Evolutionary conservation across 92 coral and sea anemone species (phyloP), one percentile per base, ranked within the genome.

Genomic region (Nematostella vectensis): DNA sequence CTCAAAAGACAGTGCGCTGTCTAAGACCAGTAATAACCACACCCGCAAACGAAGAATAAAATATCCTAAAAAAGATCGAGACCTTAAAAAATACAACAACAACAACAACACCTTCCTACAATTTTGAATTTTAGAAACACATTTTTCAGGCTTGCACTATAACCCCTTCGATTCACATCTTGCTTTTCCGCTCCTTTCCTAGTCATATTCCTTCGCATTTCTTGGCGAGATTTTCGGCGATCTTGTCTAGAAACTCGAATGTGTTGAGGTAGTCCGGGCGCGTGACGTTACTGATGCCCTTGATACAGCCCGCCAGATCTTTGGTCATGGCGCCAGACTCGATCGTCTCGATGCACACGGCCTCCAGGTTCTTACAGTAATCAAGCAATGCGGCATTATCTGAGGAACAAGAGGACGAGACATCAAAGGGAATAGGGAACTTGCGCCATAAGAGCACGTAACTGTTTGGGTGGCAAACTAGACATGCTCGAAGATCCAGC

Each of bases 311-410:
- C 2, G 98, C 98, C 2, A 91, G 75, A 58, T 91, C 98, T 58
- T 91, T 91, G 15, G 98, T 91, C 88, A 91, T 74, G 68, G 66
- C 66, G 20, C 98, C 98, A 11, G 98, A 71, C 57, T 91, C 96
- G 31, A 91, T 91, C 24, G 98, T 91, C 12, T 72, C 80, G 39
- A 86, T 63, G 26, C 98, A 91, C 0, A 83, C 78, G 25, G 75
- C 83, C 65, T 91, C 98, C 6, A 91, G 60, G 27, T 75, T 72
- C 61, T 58, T 64, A 50, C 98, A 91, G 56, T 84, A 91, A 11
- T 65, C 73, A 8, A 70, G 43, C 23, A 91, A 77, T 15, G 69
- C 78, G 39, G 82, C 65, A 45, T 91, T 86, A 0, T 78, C 98
- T 91, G 75, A 23, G 47, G 53, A 22, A 31, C 38, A 33, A 8